These are phyloP conservation scores for Megamerina dolium DNA, from an alignment of 2,888 invertebrate species.

Conservation along the genomic window DNA sequence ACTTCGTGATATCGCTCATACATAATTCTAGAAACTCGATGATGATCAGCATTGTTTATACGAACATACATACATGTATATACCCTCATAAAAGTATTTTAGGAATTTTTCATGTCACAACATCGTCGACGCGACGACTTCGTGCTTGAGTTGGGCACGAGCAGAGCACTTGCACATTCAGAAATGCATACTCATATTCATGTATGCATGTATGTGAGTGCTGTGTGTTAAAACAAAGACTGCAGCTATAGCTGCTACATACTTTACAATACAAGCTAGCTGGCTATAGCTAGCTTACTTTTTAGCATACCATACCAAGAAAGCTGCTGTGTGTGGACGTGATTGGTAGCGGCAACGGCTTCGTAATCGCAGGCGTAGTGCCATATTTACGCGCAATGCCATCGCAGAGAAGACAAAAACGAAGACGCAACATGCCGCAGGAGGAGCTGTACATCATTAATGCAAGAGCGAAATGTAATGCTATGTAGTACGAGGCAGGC, in stretches of 20 bases:
- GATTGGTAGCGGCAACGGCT: not conserved
- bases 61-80: too few relatives aligned
- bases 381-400: conserved; percentile 4
- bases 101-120: conserved; percentile 19
- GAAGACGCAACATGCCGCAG: conserved; percentile 11
- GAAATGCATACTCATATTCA: not conserved
- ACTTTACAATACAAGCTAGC: conserved; percentile 10
- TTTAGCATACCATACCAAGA: too few relatives aligned
- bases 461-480: conserved; percentile 22
- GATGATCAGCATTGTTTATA: too few relatives aligned
- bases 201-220: not conserved
- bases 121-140: not conserved
- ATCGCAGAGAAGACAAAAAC: conserved; percentile 11
- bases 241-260: conserved; percentile 19
- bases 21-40: conserved; percentile 23
- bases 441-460: conserved; percentile 25
- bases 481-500: conserved; percentile 18
- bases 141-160: conserved; percentile 12
- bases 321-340: too few relatives aligned
- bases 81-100: conserved; percentile 20
- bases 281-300: too few relatives aligned
- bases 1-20: conserved; percentile 31
- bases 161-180: conserved; percentile 8
- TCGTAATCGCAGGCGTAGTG: not conserved
- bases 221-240: conserved; percentile 12